Percentiles rank a stretch among this genome's conserved stretches.
phyloP scores from a whole-genome alignment of 2,888 invertebrate genomes.

The Nemotelus nigrinus region DNA sequence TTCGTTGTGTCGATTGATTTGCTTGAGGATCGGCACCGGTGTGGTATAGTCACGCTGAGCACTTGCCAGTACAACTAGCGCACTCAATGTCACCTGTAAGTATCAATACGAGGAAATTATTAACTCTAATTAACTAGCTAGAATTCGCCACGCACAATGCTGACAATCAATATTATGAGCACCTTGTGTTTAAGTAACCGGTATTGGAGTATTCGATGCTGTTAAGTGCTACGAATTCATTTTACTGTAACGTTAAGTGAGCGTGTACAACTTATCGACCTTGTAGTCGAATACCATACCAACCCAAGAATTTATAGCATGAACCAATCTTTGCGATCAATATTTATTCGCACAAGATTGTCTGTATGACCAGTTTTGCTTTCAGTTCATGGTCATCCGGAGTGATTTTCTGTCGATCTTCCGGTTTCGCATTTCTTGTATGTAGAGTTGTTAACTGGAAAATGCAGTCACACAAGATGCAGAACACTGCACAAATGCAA shows the following conservation, averaged over 20 bases:
- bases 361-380: constrained; percentile 5
- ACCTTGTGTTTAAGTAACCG: constrained; percentile 11
- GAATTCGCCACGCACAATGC: neutral
- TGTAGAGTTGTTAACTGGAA: no score
- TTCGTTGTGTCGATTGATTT: constrained; percentile 85
- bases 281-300: neutral
- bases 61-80: constrained; percentile 56
- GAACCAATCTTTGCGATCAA: neutral
- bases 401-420: constrained; percentile 21
- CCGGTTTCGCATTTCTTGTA: constrained; percentile 8
- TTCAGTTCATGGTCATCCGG: constrained; percentile 27
- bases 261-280: constrained; percentile 25
- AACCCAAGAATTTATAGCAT: constrained; percentile 15
- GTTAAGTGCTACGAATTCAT: constrained; percentile 22
- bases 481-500: no score
- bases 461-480: no score
- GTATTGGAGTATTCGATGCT: constrained; percentile 16
- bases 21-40: constrained; percentile 83
- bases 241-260: constrained; percentile 21
- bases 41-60: constrained; percentile 72
- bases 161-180: neutral
- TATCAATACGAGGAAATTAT: neutral
- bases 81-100: constrained; percentile 35
- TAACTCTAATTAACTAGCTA: neutral
- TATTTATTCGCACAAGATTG: neutral